phyloP scores from a whole-genome alignment of 2,113 vertebrate species.

The Gopherus evgoodei region DNA sequence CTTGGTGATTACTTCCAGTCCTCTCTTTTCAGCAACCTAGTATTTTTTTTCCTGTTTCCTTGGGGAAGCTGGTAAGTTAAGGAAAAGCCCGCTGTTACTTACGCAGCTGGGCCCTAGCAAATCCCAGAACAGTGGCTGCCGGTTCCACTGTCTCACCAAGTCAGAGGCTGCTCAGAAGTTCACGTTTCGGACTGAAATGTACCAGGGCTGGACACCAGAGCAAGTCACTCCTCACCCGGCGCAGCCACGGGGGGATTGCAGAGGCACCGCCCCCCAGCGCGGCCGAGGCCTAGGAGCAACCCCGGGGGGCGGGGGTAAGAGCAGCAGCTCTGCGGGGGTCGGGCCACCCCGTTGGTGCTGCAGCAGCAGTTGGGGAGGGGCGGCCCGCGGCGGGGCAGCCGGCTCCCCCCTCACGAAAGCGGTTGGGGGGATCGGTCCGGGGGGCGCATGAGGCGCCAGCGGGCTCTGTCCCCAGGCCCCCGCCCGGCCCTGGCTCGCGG shows the following conservation, averaged over 20 bases:
- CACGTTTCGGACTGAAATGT: not conserved
- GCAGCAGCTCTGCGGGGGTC: no score
- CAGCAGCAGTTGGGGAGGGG: no score
- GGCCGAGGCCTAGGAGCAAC: no score
- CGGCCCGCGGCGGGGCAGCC: not conserved
- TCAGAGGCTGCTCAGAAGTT: not conserved
- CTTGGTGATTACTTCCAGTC: not conserved
- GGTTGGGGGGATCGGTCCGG: not conserved
- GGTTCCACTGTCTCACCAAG: fast-evolving
- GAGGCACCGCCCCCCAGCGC: no score
- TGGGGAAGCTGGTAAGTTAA: fast-evolving
- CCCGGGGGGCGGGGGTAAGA: fast-evolving
- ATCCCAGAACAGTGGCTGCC: not conserved
- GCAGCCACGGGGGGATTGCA: no score
- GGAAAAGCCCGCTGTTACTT: not conserved
- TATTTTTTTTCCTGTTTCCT: not conserved
- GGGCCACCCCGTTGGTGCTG: no score
- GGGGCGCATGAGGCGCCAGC: not conserved
- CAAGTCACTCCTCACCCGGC: no score
- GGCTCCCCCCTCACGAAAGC: not conserved
- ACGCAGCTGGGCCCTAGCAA: fast-evolving
- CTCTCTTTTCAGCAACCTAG: fast-evolving
- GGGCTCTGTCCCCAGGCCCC: no score
- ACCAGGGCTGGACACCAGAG: not conserved
- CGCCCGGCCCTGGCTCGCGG: not conserved